Evolutionary conservation across 2,888 invertebrate genomes (phyloP).

Genomic region (Campopleginae sp.): DNA sequence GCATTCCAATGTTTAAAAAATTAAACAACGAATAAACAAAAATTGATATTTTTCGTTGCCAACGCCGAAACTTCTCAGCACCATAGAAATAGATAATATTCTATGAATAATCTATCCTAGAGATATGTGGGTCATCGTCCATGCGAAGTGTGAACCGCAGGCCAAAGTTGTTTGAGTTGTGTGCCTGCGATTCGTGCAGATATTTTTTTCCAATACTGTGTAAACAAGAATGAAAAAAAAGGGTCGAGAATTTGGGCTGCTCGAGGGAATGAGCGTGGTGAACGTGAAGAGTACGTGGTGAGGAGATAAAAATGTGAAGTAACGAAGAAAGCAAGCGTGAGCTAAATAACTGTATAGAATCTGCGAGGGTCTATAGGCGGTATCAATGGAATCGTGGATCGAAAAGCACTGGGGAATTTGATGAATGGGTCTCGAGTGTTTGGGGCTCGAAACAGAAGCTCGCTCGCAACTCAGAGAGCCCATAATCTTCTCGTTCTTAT

Average conservation of each 20-base stretch:
- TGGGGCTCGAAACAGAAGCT: conserved; percentile 40
- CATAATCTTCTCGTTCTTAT: conserved; percentile 45
- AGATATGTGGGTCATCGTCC: neutral
- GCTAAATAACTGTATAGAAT: neutral
- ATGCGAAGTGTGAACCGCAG: neutral
- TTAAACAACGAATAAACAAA: too few species aligned
- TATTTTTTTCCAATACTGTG: neutral
- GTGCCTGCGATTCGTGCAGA: neutral
- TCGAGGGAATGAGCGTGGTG: neutral
- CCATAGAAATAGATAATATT: too few species aligned
- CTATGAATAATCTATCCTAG: neutral
- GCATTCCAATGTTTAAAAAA: too few species aligned
- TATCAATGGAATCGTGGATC: conserved; percentile 22
- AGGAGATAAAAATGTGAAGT: conserved; percentile 11
- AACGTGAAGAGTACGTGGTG: neutral
- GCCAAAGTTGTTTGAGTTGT: neutral
- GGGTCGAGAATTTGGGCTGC: neutral
- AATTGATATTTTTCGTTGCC: too few species aligned
- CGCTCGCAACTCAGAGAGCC: conserved; percentile 33
- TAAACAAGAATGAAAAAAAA: neutral
- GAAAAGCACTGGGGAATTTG: conserved; percentile 11
- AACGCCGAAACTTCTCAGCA: too few species aligned
- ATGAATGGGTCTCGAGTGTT: conserved; percentile 52
- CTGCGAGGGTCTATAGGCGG: neutral
- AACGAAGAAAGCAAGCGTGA: neutral